Conservation (phyloP, 2,888 invertebrate species). For the Helobdella robusta region DNA sequence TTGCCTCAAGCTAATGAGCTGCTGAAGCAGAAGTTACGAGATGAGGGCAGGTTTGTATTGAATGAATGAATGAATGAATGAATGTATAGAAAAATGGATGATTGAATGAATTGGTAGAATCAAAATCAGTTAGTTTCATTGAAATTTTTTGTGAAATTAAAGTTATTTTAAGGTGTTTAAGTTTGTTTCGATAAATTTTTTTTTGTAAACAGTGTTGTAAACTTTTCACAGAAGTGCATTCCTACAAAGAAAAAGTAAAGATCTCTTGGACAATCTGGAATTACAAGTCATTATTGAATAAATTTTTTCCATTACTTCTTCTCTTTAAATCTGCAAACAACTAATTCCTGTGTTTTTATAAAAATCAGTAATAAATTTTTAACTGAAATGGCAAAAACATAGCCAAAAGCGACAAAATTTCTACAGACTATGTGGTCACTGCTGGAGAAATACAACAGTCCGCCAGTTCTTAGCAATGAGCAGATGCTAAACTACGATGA, state of each 20-base stretch:
- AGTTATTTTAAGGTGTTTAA: no score
- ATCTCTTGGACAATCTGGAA: constrained; percentile 76
- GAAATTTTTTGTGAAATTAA: no score
- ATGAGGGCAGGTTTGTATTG: no score
- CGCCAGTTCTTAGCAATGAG: constrained; percentile 65
- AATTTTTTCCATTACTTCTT: not conserved
- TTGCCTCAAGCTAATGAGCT: no score
- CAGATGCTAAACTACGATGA: constrained; percentile 75
- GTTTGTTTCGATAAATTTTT: no score
- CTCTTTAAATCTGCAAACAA: not conserved
- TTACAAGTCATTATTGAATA: constrained; percentile 50
- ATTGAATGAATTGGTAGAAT: no score
- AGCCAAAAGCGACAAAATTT: not conserved
- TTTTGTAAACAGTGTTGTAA: not conserved
- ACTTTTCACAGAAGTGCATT: constrained; percentile 61
- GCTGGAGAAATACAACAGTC: constrained; percentile 71
- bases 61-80: no score
- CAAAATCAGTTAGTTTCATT: no score
- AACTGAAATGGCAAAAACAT: not conserved
- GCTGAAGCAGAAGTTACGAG: no score
- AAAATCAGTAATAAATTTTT: not conserved
- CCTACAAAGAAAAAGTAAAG: constrained; percentile 71
- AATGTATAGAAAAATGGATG: no score
- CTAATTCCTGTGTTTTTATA: not conserved
- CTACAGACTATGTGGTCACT: constrained; percentile 67